Conservation (phyloP, 2,888 invertebrate genomes). For the Nesidiocoris tenuis region DNA sequence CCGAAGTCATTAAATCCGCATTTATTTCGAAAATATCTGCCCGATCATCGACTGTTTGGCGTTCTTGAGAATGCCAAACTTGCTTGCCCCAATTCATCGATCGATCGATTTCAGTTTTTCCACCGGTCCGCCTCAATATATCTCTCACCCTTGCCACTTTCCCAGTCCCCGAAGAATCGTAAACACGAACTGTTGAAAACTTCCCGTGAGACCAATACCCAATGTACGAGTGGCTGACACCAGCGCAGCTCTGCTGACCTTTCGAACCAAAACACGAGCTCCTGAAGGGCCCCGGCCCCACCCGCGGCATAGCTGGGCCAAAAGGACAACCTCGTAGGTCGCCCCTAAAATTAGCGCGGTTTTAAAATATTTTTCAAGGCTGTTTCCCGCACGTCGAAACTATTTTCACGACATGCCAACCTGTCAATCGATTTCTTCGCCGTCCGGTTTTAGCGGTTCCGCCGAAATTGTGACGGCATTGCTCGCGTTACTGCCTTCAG, state of each 20-base stretch:
- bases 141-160: too few species aligned
- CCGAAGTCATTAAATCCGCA: too few species aligned
- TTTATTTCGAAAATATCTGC: too few species aligned
- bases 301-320: slow-evolving; percentile 25
- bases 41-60: too few species aligned
- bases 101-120: too few species aligned
- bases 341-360: neutral
- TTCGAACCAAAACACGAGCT: slow-evolving; percentile 33
- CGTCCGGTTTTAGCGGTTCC: neutral
- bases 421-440: neutral
- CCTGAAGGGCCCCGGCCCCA: slow-evolving; percentile 1
- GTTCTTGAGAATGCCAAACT: too few species aligned
- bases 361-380: neutral
- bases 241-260: slow-evolving; percentile 10
- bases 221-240: neutral
- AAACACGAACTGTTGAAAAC: neutral
- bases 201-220: neutral
- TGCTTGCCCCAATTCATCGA: too few species aligned
- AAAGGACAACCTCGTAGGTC: slow-evolving; percentile 24
- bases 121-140: neutral
- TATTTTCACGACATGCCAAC: neutral
- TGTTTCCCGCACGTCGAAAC: neutral
- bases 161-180: neutral
- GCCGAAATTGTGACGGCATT: too few species aligned
- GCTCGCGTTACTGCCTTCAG: too few species aligned